Conservation (phyloP, 1,140 invertebrate species). For the Cydia strobilella region DNA sequence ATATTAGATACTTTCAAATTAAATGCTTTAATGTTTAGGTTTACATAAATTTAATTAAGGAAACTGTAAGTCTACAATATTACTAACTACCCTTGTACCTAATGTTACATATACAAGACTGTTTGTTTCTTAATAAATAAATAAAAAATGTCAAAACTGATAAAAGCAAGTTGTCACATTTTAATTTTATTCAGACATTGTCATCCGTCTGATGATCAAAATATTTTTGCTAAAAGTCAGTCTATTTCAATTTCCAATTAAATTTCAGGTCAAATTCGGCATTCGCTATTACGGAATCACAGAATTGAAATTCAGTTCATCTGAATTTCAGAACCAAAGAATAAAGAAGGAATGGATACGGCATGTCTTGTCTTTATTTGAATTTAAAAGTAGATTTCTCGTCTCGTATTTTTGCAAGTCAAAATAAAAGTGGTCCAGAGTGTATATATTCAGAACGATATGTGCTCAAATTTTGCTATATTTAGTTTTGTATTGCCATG, state of each 20-base stretch:
- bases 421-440: not conserved
- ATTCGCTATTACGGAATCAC: not conserved
- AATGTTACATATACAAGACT: too few species aligned
- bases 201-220: not conserved
- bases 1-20: too few species aligned
- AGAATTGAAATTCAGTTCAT: conserved; percentile 12
- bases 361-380: not conserved
- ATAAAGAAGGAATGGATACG: not conserved
- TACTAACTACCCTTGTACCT: too few species aligned
- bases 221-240: not conserved
- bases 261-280: not conserved
- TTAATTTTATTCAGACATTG: too few species aligned
- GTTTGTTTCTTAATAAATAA: too few species aligned
- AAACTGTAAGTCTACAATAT: too few species aligned
- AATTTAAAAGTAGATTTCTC: conserved; percentile 20
- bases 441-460: conserved; percentile 3
- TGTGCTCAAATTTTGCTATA: not conserved
- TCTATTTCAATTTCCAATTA: not conserved
- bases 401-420: conserved; percentile 18
- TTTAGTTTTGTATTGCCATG: not conserved
- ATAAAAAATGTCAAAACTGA: too few species aligned
- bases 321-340: conserved; percentile 9
- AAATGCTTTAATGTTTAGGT: too few species aligned
- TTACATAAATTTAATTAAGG: too few species aligned
- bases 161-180: too few species aligned